Percentiles rank a stretch among this genome's conserved stretches.
Evolutionary conservation across 1,140 invertebrate species (phyloP).

Genomic region (Thaumatotibia leucotreta): DNA sequence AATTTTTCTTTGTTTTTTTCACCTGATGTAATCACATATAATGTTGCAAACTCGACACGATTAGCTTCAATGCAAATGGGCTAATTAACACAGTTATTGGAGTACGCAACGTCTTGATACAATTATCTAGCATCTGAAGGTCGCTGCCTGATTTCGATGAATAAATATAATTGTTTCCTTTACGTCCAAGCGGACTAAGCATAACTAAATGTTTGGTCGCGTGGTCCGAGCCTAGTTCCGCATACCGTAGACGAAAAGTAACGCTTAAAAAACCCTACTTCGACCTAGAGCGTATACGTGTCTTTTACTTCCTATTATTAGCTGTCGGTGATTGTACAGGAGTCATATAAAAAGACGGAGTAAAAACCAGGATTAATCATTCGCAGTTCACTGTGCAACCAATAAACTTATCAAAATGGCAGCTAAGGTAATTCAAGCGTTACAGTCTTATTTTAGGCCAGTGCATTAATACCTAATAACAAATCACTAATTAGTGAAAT

Average conservation of each 20-base stretch:
- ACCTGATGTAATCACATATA: not conserved
- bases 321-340: slow-evolving; percentile 51
- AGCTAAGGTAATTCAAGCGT: slow-evolving; percentile 52
- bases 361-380: slow-evolving; percentile 50
- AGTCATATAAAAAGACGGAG: slow-evolving; percentile 59
- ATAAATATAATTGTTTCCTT: slow-evolving; percentile 18
- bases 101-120: slow-evolving; percentile 10
- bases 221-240: slow-evolving; percentile 47
- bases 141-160: slow-evolving; percentile 11
- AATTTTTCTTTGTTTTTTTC: not conserved
- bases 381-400: slow-evolving; percentile 66
- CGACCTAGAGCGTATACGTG: slow-evolving; percentile 59
- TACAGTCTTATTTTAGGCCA: not conserved
- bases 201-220: slow-evolving; percentile 11
- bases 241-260: slow-evolving; percentile 52
- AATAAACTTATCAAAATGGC: slow-evolving; percentile 64
- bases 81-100: slow-evolving; percentile 16
- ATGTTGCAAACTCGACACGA: not conserved
- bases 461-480: not conserved
- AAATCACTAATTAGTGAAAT: not conserved
- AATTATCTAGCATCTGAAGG: slow-evolving; percentile 15
- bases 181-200: not conserved
- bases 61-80: slow-evolving; percentile 5
- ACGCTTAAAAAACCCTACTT: slow-evolving; percentile 58
- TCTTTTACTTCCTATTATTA: slow-evolving; percentile 71